Evolutionary conservation across 2,113 vertebrate genomes (phyloP).

Genomic region (Blennius ocellaris): DNA sequence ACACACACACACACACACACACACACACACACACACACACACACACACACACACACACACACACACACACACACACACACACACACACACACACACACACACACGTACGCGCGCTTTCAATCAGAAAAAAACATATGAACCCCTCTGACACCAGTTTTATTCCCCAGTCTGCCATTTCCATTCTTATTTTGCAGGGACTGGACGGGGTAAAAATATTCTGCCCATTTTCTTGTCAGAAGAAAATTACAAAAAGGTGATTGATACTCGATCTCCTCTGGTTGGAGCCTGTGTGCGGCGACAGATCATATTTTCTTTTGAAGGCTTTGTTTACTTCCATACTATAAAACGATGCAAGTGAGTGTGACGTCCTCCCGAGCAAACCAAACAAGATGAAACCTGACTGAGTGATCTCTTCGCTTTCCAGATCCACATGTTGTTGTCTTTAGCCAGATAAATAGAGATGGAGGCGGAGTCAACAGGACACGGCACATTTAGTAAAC

Average conservation of each 20-base stretch:
- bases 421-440: not conserved
- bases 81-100: not conserved
- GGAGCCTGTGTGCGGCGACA: not conserved
- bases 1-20: conserved; percentile 1
- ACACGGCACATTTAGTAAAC: not conserved
- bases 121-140: too few relatives aligned
- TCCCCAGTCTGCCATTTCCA: too few relatives aligned
- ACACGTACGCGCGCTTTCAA: too few relatives aligned
- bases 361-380: not conserved
- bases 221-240: not conserved
- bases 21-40: not conserved
- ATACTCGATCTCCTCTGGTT: not conserved
- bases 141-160: too few relatives aligned
- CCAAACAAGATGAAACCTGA: not conserved
- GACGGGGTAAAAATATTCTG: conserved; percentile 20
- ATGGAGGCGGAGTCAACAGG: conserved; percentile 7
- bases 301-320: too few relatives aligned
- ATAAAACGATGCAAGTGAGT: not conserved
- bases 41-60: conserved; percentile 1
- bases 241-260: conserved; percentile 13
- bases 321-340: too few relatives aligned
- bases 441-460: not conserved
- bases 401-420: not conserved
- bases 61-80: not conserved
- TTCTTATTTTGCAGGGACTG: not conserved